A percentile compares a stretch with the other conserved stretches of the same genome.
These are phyloP conservation scores for Serripes groenlandicus DNA, from an alignment of 2,888 invertebrate genomes.

Conservation along the genomic window DNA sequence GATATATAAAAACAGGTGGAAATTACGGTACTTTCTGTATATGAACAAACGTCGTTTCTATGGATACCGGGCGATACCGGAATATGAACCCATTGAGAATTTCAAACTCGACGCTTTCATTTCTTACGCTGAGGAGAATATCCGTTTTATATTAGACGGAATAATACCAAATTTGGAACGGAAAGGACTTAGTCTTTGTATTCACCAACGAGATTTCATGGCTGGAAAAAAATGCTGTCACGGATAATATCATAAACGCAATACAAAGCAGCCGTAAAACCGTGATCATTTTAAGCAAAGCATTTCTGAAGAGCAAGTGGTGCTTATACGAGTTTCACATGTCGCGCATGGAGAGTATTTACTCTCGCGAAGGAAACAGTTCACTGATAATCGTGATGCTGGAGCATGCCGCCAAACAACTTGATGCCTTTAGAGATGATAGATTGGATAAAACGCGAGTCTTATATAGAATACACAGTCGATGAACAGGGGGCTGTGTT, in stretches of 20 bases:
- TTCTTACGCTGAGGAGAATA: background rate
- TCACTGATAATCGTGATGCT: background rate
- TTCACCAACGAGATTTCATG: background rate
- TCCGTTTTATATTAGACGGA: background rate
- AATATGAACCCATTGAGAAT: background rate
- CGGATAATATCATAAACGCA: background rate
- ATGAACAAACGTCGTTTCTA: constrained; percentile 18
- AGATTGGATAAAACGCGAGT: background rate
- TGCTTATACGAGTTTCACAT: constrained; percentile 70
- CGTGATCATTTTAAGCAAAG: background rate
- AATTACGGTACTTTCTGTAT: constrained; percentile 54
- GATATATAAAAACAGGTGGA: constrained; percentile 59
- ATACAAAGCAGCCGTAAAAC: constrained; percentile 1
- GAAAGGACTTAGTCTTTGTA: background rate
- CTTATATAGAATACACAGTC: background rate
- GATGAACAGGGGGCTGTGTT: background rate
- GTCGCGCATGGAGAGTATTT: constrained; percentile 68
- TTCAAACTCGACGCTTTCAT: background rate
- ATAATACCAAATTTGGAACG: background rate
- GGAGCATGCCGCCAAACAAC: background rate
- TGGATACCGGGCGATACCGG: background rate
- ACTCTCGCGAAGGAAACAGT: constrained; percentile 26
- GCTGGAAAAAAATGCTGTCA: background rate
- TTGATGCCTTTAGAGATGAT: background rate
- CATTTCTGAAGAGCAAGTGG: background rate